These are phyloP conservation scores for Fabriciana adippe DNA, from an alignment of 2,888 invertebrate genomes.

Conservation along the genomic window DNA sequence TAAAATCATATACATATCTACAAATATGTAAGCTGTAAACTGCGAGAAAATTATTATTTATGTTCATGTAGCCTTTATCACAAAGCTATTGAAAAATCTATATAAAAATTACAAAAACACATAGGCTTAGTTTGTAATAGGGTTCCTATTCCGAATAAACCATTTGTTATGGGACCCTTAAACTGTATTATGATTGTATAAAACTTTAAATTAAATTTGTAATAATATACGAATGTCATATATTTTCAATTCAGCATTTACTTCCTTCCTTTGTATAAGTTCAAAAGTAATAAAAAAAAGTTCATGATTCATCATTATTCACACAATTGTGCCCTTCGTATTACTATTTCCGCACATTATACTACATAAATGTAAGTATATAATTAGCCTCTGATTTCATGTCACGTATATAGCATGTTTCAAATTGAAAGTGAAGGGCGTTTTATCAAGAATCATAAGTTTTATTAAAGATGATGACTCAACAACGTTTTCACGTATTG, in stretches of 20 bases:
- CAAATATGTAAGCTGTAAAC: too few relatives aligned
- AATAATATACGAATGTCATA: too few relatives aligned
- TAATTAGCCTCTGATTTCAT: conserved; percentile 8
- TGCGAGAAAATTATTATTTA: too few relatives aligned
- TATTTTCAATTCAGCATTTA: not conserved
- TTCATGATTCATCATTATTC: not conserved
- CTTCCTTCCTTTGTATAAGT: not conserved
- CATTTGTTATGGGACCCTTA: too few relatives aligned
- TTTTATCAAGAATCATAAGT: conserved; percentile 1
- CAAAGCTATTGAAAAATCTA: too few relatives aligned
- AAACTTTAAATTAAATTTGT: too few relatives aligned
- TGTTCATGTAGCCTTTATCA: too few relatives aligned
- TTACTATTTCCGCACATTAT: conserved; percentile 20
- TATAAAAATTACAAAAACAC: too few relatives aligned
- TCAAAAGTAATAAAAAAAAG: conserved; percentile 9
- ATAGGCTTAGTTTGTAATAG: too few relatives aligned
- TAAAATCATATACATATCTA: too few relatives aligned
- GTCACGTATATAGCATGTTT: conserved; percentile 29
- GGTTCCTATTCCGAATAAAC: not conserved
- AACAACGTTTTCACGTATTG: too few relatives aligned
- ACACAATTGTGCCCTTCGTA: conserved; percentile 9
- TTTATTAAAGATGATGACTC: not conserved
- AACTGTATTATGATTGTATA: too few relatives aligned
- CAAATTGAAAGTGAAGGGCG: conserved; percentile 26
- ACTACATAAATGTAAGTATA: conserved; percentile 6